Evolutionary conservation across 2,797 vertebrate species (phyloP).

Genomic region (Etheostoma perlongum): DNA sequence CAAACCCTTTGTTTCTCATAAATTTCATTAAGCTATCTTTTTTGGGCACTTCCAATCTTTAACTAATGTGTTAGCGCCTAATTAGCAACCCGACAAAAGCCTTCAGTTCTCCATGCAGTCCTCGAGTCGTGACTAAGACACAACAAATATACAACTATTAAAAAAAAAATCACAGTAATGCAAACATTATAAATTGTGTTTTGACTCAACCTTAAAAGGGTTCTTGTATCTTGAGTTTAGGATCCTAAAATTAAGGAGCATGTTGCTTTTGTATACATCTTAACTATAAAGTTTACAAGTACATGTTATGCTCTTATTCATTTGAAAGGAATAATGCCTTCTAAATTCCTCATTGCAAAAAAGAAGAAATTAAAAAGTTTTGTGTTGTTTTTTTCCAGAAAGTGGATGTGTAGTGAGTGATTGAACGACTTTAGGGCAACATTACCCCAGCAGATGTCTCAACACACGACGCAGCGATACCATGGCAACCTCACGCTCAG

Average conservation of each 20-base stretch:
- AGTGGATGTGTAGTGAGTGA: neutral
- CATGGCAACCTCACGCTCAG: constrained; percentile 68
- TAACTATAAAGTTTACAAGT: neutral
- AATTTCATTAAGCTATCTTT: neutral
- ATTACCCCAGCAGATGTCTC: constrained; percentile 58
- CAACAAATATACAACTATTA: neutral
- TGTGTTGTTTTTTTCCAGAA: constrained; percentile 1
- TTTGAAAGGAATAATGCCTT: neutral
- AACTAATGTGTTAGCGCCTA: neutral
- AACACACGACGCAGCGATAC: constrained; percentile 8
- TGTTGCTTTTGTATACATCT: too few relatives aligned
- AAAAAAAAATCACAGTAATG: neutral
- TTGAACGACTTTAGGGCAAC: constrained; percentile 13
- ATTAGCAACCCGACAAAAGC: neutral
- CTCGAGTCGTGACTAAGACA: neutral
- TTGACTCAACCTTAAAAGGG: neutral
- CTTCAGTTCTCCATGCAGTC: too few relatives aligned
- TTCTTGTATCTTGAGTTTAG: neutral
- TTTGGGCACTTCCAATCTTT: neutral
- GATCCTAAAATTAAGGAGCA: neutral
- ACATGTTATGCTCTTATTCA: neutral
- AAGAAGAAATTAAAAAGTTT: neutral
- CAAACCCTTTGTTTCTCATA: neutral
- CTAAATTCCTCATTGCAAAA: neutral
- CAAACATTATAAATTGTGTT: neutral